phyloP scores from a whole-genome alignment of 2,888 invertebrate species.

The Drepana falcataria region DNA sequence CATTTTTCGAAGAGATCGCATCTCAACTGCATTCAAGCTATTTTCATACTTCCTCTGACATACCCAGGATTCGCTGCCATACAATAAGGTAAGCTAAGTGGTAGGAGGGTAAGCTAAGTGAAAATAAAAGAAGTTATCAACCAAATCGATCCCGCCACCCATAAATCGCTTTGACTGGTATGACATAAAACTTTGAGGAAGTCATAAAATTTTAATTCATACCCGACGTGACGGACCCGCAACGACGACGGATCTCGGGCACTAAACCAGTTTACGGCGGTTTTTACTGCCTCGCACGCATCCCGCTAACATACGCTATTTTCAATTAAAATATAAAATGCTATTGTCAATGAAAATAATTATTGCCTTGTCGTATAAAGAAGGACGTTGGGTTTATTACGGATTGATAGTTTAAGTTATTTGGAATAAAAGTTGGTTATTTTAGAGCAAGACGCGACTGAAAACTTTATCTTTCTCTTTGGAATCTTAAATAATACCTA shows the following conservation, averaged over 20 bases:
- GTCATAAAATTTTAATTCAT: slow-evolving; percentile 3
- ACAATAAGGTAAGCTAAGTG: no score
- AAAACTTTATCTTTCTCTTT: no score
- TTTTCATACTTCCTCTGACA: no score
- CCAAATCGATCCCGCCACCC: background rate
- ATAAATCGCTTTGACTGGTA: background rate
- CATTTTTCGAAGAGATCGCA: no score
- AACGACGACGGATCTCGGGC: slow-evolving; percentile 7
- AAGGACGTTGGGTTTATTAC: no score
- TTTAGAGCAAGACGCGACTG: no score
- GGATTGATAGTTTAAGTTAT: no score
- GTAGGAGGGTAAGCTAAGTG: background rate
- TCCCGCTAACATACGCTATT: slow-evolving; percentile 24
- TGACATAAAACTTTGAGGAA: slow-evolving; percentile 1
- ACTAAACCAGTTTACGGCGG: slow-evolving; percentile 24
- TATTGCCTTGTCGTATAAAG: background rate
- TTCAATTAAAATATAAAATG: slow-evolving; percentile 27
- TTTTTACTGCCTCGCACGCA: slow-evolving; percentile 29
- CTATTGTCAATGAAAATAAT: background rate
- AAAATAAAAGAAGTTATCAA: background rate
- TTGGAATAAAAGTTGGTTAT: no score
- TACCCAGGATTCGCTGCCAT: no score
- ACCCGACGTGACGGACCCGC: background rate
- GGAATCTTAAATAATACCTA: no score
- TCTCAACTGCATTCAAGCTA: no score